Conservation (phyloP, 2,888 invertebrate species). For the Poecilus cupreus region DNA sequence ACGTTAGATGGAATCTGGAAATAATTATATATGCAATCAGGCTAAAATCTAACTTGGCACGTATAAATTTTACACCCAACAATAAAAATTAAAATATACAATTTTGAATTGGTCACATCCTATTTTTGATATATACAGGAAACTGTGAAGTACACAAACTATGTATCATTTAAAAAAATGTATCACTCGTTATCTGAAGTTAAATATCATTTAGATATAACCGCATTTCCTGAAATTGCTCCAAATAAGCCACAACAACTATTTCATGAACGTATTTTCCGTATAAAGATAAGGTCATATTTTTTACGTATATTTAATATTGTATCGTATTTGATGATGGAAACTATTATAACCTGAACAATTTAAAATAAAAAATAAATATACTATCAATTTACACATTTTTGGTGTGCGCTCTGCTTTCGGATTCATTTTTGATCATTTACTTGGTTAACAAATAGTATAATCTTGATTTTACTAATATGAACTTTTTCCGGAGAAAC, state of each 20-base stretch:
- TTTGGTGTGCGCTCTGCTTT: too few species aligned
- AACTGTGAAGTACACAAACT: neutral
- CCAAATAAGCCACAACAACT: neutral
- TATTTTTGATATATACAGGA: too few species aligned
- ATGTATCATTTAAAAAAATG: neutral
- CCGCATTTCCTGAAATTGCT: constrained; percentile 10
- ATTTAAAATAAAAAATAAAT: neutral
- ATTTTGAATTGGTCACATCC: too few species aligned
- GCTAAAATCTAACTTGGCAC: constrained; percentile 41
- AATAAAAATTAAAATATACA: too few species aligned
- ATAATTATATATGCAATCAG: too few species aligned
- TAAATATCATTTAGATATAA: constrained; percentile 18
- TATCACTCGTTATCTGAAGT: neutral
- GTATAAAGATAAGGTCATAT: neutral
- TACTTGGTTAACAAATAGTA: too few species aligned
- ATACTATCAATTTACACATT: too few species aligned
- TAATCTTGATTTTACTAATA: too few species aligned
- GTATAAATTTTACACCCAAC: neutral
- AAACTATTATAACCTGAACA: too few species aligned
- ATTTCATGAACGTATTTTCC: constrained; percentile 37
- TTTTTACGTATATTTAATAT: neutral
- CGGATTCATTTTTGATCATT: too few species aligned
- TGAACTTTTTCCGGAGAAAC: too few species aligned
- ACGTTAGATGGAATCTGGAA: too few species aligned
- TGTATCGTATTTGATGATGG: neutral